Base-by-base conservation (phyloP, 2,888 invertebrate genomes). In the Ormyrus thymus region DNA sequence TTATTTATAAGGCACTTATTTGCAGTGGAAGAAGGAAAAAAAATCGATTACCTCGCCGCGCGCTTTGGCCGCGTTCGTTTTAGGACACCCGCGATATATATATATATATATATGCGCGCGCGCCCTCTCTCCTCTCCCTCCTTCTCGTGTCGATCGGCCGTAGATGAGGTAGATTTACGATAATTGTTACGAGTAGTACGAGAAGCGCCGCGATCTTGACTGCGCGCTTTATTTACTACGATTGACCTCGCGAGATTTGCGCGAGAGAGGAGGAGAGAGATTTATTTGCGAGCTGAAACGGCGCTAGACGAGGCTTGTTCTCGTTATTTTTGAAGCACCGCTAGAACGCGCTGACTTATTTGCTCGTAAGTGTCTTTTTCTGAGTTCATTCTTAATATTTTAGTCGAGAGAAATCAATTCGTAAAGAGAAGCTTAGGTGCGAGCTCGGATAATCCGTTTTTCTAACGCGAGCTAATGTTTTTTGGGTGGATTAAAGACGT, bases 81-180 rank as follows among this genome's bases (percentile, higher is more conserved):
- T 29, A 29, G 65, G 29, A 29, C 29, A 29, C 61, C 11, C 29
- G 29, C 29, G 29, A 29, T 29, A 29, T 29, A 29, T 29, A 29
- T 59, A 29, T 29, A 29, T 59, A 13, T 4, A 3, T 59, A 70
- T 48, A 29, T n/a, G 48, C 10, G 7, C 50, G 29, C 7, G 45
- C 7, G 11, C 10, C 4, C 8, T 11, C 62, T 11, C 9, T 7
- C 6, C 15, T 15, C 13, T 29, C 7, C 13, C 55, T 70, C 48
- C 29, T 50, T 53, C 15, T 51, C 13, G 64, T 9, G 43, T 45
- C 56, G 65, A 70, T 69, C 50, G 48, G 6, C n/a, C 64, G 45
- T 51, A 70, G 65, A 78, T 78, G 78, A 48, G 55, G 66, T 68
- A 73, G 72, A 78, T 78, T 78, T 78, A 72, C 72, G 77, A 78